Percentiles rank a stretch among this genome's conserved stretches.
These are phyloP conservation scores for Pterocles gutturalis DNA, from an alignment of 2,113 vertebrate species.

Conservation along the genomic window DNA sequence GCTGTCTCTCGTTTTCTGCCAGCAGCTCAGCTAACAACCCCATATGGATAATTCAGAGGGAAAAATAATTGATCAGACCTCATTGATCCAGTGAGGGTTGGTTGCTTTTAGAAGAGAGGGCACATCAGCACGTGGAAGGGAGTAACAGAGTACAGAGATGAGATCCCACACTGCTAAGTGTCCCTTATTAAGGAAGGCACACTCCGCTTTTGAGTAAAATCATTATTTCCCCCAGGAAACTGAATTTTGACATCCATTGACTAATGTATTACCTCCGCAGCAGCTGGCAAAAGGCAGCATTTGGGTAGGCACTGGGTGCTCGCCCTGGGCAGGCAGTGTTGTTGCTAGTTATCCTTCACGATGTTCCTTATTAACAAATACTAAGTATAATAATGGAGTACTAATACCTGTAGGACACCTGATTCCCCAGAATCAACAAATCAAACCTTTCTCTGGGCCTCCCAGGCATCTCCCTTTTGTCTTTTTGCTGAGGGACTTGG, in stretches of 20 bases:
- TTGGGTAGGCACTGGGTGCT: not conserved
- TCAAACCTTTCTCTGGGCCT: not conserved
- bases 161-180: not conserved
- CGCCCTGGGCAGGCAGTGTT: not conserved
- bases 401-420: not conserved
- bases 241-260: not conserved
- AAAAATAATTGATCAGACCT: conserved; percentile 40
- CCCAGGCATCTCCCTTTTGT: not conserved
- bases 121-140: not conserved
- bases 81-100: conserved; percentile 38
- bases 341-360: not conserved
- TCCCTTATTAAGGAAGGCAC: not conserved
- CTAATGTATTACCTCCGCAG: not conserved
- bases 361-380: not conserved
- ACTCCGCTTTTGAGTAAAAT: not conserved
- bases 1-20: conserved; percentile 32
- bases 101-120: conserved; percentile 9
- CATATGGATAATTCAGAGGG: conserved; percentile 23
- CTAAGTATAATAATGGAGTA: not conserved
- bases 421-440: not conserved
- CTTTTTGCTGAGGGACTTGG: not conserved
- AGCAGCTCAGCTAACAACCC: conserved; percentile 46
- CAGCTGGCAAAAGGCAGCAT: not conserved
- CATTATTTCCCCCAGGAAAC: not conserved
- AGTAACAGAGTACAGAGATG: not conserved